These are phyloP conservation scores for Incurvaria masculella DNA, from an alignment of 2,888 invertebrate species.

Conservation along the genomic window DNA sequence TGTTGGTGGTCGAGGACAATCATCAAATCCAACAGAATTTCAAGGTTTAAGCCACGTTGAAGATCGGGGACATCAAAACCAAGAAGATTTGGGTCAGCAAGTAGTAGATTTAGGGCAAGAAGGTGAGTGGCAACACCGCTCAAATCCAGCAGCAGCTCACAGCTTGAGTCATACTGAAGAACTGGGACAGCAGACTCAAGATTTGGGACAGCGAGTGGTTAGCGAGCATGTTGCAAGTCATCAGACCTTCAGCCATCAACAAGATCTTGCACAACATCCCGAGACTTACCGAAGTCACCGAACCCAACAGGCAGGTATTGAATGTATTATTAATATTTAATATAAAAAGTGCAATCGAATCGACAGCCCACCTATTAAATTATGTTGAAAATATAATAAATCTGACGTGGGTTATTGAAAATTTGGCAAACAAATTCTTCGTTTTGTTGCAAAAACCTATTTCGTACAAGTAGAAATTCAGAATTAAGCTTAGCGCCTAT, in stretches of 20 bases:
- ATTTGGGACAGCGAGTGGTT: conserved; percentile 18
- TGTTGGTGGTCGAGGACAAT: conserved; percentile 18
- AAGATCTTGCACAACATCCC: background rate
- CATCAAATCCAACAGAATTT: conserved; percentile 18
- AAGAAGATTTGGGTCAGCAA: conserved; percentile 22
- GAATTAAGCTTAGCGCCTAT: too few species aligned
- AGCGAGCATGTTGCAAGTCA: background rate
- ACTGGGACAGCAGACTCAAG: conserved; percentile 23
- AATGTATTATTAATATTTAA: too few species aligned
- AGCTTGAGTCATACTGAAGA: conserved; percentile 20
- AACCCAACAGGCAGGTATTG: background rate
- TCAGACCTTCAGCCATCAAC: background rate
- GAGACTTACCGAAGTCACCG: background rate
- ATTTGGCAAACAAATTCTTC: too few species aligned
- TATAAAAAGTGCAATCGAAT: too few species aligned
- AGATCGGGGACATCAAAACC: conserved; percentile 22
- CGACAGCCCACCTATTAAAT: too few species aligned
- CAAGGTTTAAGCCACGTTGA: conserved; percentile 20
- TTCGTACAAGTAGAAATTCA: too few species aligned
- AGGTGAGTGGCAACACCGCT: conserved; percentile 18
- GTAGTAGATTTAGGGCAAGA: conserved; percentile 20
- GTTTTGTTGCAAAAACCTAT: too few species aligned
- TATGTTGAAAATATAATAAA: too few species aligned
- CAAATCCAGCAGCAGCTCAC: conserved; percentile 17
- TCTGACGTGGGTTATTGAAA: too few species aligned